Conservation (phyloP, 1,140 invertebrate species). For the Dendroctonus ponderosae region DNA sequence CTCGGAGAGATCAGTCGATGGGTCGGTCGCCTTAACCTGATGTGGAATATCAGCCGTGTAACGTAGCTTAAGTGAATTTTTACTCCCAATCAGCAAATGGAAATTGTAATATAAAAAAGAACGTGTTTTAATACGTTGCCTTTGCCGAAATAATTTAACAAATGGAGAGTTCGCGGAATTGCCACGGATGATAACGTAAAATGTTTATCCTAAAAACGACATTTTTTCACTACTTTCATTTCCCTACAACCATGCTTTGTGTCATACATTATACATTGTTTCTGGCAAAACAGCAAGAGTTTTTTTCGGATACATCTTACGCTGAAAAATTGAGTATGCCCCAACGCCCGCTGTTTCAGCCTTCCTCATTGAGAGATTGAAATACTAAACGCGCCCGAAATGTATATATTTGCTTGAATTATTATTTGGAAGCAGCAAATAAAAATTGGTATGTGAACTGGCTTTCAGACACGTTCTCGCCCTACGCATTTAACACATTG, state of each 20-base stretch:
- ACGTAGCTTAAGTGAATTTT: slow-evolving; percentile 34
- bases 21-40: slow-evolving; percentile 20
- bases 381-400: background rate
- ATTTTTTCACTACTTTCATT: slow-evolving; percentile 23
- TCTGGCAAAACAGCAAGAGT: slow-evolving; percentile 2
- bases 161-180: slow-evolving; percentile 26
- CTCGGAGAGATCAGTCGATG: slow-evolving; percentile 26
- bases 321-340: slow-evolving; percentile 13
- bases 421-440: no score
- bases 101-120: slow-evolving; percentile 30
- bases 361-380: slow-evolving; percentile 11
- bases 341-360: slow-evolving; percentile 9
- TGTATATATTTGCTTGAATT: no score
- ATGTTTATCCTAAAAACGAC: slow-evolving; percentile 18
- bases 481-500: no score
- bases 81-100: slow-evolving; percentile 35
- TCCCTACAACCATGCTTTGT: slow-evolving; percentile 12
- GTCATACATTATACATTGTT: slow-evolving; percentile 25
- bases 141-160: slow-evolving; percentile 32
- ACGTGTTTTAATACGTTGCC: slow-evolving; percentile 32
- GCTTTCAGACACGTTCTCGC: no score
- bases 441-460: no score
- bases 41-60: slow-evolving; percentile 32
- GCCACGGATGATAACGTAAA: slow-evolving; percentile 24
- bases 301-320: slow-evolving; percentile 15